Percentiles rank a stretch among this genome's conserved stretches.
Conservation (phyloP, 2,797 vertebrate genomes). For the Chelmon rostratus region DNA sequence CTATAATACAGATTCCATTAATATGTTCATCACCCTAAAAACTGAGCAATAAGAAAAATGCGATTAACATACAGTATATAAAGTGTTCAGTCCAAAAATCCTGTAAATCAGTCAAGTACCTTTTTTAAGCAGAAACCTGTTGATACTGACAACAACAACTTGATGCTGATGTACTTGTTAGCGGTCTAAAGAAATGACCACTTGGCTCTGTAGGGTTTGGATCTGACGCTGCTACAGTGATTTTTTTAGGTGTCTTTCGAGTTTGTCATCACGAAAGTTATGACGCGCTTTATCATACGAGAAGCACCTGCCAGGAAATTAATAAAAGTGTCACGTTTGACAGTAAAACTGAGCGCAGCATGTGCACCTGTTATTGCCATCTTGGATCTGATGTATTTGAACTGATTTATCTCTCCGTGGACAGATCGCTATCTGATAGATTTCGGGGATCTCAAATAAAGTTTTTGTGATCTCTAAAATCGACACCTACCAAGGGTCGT, state of each 20-base stretch:
- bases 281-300: slow-evolving; percentile 11
- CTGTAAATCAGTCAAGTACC: too few relatives aligned
- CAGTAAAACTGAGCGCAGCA: slow-evolving; percentile 16
- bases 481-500: slow-evolving; percentile 13
- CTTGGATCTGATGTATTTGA: slow-evolving; percentile 23
- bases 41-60: not conserved
- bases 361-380: slow-evolving; percentile 30
- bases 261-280: not conserved
- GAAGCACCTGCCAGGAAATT: slow-evolving; percentile 5
- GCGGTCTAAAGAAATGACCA: not conserved
- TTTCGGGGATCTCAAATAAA: not conserved
- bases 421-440: not conserved
- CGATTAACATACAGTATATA: not conserved
- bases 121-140: not conserved
- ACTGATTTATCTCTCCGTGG: not conserved
- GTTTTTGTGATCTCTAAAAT: slow-evolving; percentile 14
- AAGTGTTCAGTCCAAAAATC: not conserved
- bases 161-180: slow-evolving; percentile 5
- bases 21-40: not conserved
- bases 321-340: slow-evolving; percentile 30
- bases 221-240: not conserved
- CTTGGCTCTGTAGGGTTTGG: not conserved
- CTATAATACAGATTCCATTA: not conserved
- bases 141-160: not conserved
- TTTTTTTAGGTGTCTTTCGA: not conserved